A percentile compares a stretch with the other conserved stretches of the same genome.
Conservation (phyloP, 2,797 vertebrate genomes). For the Pseudochaenichthys georgianus region DNA sequence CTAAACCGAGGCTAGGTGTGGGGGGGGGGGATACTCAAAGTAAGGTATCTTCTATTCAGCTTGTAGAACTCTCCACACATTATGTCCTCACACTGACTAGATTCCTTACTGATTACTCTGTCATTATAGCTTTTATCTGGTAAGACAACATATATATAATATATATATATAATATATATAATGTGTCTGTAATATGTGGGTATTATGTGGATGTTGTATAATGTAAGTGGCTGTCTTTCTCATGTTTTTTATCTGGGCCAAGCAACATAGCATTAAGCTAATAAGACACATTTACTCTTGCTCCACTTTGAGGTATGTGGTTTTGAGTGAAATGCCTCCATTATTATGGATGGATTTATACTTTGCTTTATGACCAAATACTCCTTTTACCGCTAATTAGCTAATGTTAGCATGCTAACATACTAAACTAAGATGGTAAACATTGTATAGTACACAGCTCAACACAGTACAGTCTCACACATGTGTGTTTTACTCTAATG, state of each 20-base stretch:
- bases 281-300: too few species aligned
- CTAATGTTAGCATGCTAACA: too few species aligned
- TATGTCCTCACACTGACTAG: too few species aligned
- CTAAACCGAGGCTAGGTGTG: neutral
- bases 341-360: too few species aligned
- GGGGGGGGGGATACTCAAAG: neutral
- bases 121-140: neutral
- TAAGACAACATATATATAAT: neutral
- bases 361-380: too few species aligned
- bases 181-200: constrained; percentile 2
- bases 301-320: too few species aligned
- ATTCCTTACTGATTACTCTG: neutral
- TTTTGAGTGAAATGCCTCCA: too few species aligned
- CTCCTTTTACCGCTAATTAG: too few species aligned
- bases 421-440: too few species aligned
- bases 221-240: neutral
- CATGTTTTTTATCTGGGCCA: neutral
- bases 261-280: neutral
- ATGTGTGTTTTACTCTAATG: neutral
- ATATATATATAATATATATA: neutral
- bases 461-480: too few species aligned
- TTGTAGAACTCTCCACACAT: too few species aligned
- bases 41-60: neutral
- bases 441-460: too few species aligned
- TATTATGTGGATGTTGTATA: neutral